These are phyloP conservation scores for Gonocerus acuteangulatus DNA, from an alignment of 2,888 invertebrate species.

Conservation along the genomic window DNA sequence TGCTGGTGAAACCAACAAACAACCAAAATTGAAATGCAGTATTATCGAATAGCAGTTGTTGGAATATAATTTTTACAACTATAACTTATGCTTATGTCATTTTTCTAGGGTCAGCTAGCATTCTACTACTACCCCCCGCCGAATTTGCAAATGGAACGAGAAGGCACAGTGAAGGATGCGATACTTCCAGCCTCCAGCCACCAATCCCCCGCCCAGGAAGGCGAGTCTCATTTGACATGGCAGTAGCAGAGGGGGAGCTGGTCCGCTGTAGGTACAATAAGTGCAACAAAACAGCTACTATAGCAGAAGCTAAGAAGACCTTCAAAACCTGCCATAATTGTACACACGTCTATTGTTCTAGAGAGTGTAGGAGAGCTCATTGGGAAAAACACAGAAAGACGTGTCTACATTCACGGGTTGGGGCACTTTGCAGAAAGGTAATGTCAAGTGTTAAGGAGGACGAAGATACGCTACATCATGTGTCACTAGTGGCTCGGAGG, in stretches of 20 bases:
- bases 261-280: conserved; percentile 74
- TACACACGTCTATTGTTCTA: conserved; percentile 86
- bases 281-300: conserved; percentile 63
- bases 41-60: no score
- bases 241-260: conserved; percentile 40
- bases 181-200: conserved; percentile 41
- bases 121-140: conserved; percentile 28
- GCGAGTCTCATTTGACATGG: conserved; percentile 40
- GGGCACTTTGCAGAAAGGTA: conserved; percentile 71
- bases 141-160: conserved; percentile 44
- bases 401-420: conserved; percentile 84
- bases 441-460: conserved; percentile 74
- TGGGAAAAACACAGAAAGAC: conserved; percentile 89
- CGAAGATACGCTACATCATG: conserved; percentile 61
- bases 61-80: no score
- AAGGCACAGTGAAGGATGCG: conserved; percentile 59
- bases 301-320: conserved; percentile 67
- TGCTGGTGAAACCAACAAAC: no score
- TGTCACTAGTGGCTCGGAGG: conserved; percentile 74
- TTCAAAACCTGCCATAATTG: conserved; percentile 94
- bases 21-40: no score
- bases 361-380: conserved; percentile 80
- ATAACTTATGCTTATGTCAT: no score
- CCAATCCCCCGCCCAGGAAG: conserved; percentile 34
- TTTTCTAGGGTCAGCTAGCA: conserved; percentile 41